Evolutionary conservation across 2,797 vertebrate genomes (phyloP).

Genomic region (Galaxias olidus): DNA sequence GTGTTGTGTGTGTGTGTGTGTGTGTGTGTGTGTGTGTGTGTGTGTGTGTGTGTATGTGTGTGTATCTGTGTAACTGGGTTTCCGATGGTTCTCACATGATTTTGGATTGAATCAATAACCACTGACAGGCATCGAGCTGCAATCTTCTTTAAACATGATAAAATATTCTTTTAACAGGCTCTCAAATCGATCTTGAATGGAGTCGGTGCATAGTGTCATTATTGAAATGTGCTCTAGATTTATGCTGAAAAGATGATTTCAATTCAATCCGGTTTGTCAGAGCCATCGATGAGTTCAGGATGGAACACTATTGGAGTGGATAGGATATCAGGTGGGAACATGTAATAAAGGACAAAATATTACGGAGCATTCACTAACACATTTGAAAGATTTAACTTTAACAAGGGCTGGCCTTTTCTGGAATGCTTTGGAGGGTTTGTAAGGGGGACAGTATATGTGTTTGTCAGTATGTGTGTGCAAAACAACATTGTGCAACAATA

Average conservation of each 20-base stretch:
- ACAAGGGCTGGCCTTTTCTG: neutral
- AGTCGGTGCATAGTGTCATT: slow-evolving; percentile 6
- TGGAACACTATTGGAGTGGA: slow-evolving; percentile 15
- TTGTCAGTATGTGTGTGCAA: neutral
- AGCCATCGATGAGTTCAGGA: slow-evolving; percentile 25
- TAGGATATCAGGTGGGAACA: slow-evolving; percentile 4
- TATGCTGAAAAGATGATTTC: slow-evolving; percentile 31
- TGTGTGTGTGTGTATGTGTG: slow-evolving; percentile 18
- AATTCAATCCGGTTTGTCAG: slow-evolving; percentile 27
- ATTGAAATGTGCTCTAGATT: slow-evolving; percentile 38
- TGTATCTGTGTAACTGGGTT: slow-evolving; percentile 6
- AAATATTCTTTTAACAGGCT: slow-evolving; percentile 39
- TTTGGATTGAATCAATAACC: slow-evolving; percentile 33
- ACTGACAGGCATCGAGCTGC: slow-evolving; percentile 20
- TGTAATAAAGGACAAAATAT: slow-evolving; percentile 7
- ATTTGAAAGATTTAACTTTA: neutral
- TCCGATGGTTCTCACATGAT: slow-evolving; percentile 1
- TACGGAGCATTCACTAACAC: neutral
- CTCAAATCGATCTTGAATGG: slow-evolving; percentile 37
- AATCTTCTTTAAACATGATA: slow-evolving; percentile 40
- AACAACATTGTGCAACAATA: too few species aligned
- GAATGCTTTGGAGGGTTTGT: too few species aligned
- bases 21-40: slow-evolving; percentile 15
- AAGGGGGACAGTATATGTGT: neutral
- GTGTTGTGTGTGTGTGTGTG: slow-evolving; percentile 18